Conservation (phyloP, 2,888 invertebrate genomes). For the Hipparchia semele region DNA sequence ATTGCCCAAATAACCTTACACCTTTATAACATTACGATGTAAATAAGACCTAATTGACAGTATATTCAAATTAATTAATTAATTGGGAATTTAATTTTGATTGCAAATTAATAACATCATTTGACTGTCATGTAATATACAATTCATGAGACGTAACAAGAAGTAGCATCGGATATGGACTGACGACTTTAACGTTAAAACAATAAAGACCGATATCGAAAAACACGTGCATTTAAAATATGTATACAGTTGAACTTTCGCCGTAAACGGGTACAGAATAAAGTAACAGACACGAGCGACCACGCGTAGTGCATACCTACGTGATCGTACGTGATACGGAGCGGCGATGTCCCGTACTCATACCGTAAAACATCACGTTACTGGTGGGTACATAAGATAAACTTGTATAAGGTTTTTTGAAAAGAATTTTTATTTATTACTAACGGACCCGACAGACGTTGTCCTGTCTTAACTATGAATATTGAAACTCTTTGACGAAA, state of each 20-base stretch:
- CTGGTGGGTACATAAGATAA: no score
- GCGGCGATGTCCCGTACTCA: background rate
- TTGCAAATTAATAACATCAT: background rate
- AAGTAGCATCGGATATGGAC: background rate
- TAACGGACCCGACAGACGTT: no score
- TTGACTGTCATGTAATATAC: background rate
- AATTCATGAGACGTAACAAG: slow-evolving; percentile 9
- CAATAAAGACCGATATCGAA: slow-evolving; percentile 19
- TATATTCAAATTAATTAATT: slow-evolving; percentile 2
- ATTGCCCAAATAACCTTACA: background rate
- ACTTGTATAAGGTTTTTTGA: no score
- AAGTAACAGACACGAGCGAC: slow-evolving; percentile 19
- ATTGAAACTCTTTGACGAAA: no score
- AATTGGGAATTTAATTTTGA: slow-evolving; percentile 6
- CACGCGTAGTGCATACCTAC: slow-evolving; percentile 28
- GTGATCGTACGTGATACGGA: slow-evolving; percentile 35
- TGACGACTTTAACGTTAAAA: background rate
- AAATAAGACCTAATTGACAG: background rate
- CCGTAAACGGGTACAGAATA: slow-evolving; percentile 31
- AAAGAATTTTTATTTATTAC: no score
- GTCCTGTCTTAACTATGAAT: no score
- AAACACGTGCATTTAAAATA: background rate
- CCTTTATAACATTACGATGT: background rate
- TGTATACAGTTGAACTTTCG: slow-evolving; percentile 33
- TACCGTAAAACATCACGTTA: slow-evolving; percentile 1